Conservation (phyloP, 2,888 invertebrate species). For the Sarcophaga caerulescens region DNA sequence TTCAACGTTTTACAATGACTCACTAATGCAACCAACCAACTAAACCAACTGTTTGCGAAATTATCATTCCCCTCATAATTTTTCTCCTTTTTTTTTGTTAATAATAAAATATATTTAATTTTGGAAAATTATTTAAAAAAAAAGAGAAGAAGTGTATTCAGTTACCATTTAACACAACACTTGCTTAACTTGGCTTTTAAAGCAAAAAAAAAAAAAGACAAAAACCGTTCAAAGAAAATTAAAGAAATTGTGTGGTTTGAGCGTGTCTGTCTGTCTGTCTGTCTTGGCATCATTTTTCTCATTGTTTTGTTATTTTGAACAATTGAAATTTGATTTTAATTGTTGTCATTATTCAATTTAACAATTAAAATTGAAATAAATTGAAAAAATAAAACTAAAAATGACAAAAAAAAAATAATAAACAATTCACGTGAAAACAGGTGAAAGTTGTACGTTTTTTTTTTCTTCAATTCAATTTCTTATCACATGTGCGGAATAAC, state of each 20-base stretch:
- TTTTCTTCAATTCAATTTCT: neutral
- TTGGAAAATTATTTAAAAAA: slow-evolving; percentile 48
- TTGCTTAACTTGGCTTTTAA: slow-evolving; percentile 20
- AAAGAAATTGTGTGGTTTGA: too few species aligned
- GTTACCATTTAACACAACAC: slow-evolving; percentile 40
- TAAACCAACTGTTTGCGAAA: too few species aligned
- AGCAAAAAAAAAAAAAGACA: neutral
- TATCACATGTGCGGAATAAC: too few species aligned
- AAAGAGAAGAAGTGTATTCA: neutral
- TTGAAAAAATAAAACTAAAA: neutral
- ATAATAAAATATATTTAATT: neutral
- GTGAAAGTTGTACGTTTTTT: slow-evolving; percentile 20
- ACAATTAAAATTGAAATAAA: neutral
- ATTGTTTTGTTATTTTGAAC: slow-evolving; percentile 21
- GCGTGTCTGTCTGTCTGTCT: too few species aligned
- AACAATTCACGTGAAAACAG: slow-evolving; percentile 21
- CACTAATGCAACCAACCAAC: too few species aligned
- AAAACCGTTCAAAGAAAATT: too few species aligned
- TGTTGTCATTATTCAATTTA: slow-evolving; percentile 57
- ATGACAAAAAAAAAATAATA: neutral
- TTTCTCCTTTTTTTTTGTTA: too few species aligned
- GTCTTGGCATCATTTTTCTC: slow-evolving; percentile 39
- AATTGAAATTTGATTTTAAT: slow-evolving; percentile 64
- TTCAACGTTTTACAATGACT: too few species aligned
- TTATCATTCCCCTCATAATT: too few species aligned